Evolutionary conservation across 1,140 invertebrate species (phyloP).

Genomic region (Trichonephila inaurata): DNA sequence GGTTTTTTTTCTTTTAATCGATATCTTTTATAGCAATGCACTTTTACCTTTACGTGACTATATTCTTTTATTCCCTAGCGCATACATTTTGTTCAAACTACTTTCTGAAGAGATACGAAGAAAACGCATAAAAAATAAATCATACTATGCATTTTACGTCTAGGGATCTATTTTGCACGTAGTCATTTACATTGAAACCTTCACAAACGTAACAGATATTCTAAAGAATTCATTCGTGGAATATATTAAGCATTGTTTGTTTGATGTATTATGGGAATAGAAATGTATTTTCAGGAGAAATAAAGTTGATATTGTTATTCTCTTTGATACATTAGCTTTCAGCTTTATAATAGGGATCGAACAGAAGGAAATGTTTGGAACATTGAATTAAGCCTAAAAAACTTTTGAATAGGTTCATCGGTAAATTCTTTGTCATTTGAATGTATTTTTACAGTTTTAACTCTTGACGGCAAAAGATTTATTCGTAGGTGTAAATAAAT

Average conservation of each 20-base stretch:
- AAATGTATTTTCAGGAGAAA: background rate
- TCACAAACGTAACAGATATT: background rate
- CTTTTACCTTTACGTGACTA: slow-evolving; percentile 4
- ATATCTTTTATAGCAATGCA: slow-evolving; percentile 7
- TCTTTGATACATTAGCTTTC: background rate
- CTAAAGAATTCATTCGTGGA: background rate
- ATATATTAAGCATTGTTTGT: slow-evolving; percentile 34
- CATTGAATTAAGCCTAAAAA: background rate
- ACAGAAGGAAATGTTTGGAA: background rate
- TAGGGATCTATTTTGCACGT: background rate
- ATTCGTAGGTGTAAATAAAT: no score
- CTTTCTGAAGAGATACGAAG: background rate
- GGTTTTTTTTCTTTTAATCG: background rate
- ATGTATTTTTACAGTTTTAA: no score
- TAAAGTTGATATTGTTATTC: background rate
- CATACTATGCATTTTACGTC: slow-evolving; percentile 20
- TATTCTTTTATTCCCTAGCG: background rate
- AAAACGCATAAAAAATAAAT: background rate
- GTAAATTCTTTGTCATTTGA: no score
- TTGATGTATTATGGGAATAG: background rate
- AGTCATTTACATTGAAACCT: background rate
- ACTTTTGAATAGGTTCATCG: no score
- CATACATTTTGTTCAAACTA: background rate
- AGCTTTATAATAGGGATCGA: background rate
- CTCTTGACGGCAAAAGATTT: no score